Evolutionary conservation across 2,113 vertebrate species (phyloP).

Genomic region (Ptilonorhynchus violaceus): DNA sequence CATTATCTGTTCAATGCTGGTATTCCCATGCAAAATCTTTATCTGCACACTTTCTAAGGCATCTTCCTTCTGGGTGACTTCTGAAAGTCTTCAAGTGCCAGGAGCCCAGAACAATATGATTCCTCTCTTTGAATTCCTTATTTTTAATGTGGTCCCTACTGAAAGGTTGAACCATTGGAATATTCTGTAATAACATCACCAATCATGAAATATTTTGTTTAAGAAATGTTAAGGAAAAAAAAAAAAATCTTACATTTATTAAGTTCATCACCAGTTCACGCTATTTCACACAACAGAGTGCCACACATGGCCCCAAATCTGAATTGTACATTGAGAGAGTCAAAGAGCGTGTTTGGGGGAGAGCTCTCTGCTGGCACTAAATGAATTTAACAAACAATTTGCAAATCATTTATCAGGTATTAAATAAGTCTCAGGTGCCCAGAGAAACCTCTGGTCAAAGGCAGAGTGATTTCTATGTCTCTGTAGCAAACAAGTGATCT

Average conservation of each 20-base stretch:
- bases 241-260: not conserved
- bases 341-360: not conserved
- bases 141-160: not conserved
- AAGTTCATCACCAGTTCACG: not conserved
- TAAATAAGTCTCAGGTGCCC: not conserved
- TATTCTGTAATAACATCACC: not conserved
- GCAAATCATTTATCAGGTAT: not conserved
- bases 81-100: not conserved
- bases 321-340: not conserved
- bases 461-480: not conserved
- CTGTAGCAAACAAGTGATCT: not conserved
- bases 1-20: not conserved
- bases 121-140: not conserved
- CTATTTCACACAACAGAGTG: not conserved
- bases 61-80: not conserved
- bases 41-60: not conserved
- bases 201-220: not conserved
- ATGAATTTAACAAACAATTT: not conserved
- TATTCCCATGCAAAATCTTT: not conserved
- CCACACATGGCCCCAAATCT: not conserved
- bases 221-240: not conserved
- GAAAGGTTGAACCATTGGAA: not conserved
- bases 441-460: fast-evolving
- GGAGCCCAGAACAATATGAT: not conserved
- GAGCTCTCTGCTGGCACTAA: not conserved